Base-by-base conservation (phyloP, 2,888 invertebrate genomes). In the Meliscaeva auricollis region DNA sequence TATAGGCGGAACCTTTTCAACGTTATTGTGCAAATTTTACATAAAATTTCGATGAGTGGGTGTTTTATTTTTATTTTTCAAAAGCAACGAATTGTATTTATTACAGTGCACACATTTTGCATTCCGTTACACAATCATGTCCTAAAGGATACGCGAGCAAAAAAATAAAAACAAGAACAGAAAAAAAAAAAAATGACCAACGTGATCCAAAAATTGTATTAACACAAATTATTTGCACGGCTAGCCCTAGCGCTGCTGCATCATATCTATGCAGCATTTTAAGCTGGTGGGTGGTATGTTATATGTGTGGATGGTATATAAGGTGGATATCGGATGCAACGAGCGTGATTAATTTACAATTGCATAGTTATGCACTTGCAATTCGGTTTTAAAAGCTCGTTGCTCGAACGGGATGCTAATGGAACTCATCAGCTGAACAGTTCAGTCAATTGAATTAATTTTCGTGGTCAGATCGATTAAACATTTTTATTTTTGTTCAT, bases 371-470 rank as follows among this genome's bases (percentile, higher is more conserved):
- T 79, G 79, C 74, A 79, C 69, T 74, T 74, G 74, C 52, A 22
- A 75, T 66, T 46, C 66, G 70, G 64, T 30, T 70, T 74, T 44
- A 66, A 66, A 56, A 70, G 35, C 66, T 17, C 56, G 58, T 68
- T 66, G 84, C 75, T 79, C 38, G 75, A 74, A 73, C 54, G 52
- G 5, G 75, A 66, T 58, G 70, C 50, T 84, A 84, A 75, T 79
- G 79, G 58, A 84, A 79, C 79, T 75, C 79, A 84, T 84, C 79
- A 79, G 75, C 70, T 41, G 54, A 44, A 75, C 64, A 35, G 70
- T 62, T 79, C 84, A 84, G 78, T 84, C 84, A 79, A 84, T 84
- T 84, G 84, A 84, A 84, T 84, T 79, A 84, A 75, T 84, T 75
- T 79, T 68, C 66, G 75, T 52, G 84, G 84, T 75, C 46, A 48